These are phyloP conservation scores for Lophochroa leadbeateri DNA, from an alignment of 2,113 vertebrate species.

Conservation along the genomic window DNA sequence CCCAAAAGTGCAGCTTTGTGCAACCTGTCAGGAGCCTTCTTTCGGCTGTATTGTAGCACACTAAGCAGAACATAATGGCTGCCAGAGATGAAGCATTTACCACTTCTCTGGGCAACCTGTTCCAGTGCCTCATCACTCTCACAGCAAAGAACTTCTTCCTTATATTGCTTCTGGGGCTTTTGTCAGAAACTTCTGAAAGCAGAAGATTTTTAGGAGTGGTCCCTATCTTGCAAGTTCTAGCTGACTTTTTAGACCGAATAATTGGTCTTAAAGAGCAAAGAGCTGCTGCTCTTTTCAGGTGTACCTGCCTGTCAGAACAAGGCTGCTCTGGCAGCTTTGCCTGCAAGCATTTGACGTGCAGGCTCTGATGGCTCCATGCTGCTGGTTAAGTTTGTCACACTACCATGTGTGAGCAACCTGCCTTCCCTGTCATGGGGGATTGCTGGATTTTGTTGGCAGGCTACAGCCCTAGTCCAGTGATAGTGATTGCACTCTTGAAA, in stretches of 20 bases:
- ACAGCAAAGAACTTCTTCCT: not conserved
- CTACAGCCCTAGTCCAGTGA: not conserved
- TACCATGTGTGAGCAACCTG: not conserved
- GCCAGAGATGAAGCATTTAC: not conserved
- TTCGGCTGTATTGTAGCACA: too few species aligned
- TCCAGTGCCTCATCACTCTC: not conserved
- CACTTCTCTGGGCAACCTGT: not conserved
- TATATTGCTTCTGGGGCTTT: not conserved
- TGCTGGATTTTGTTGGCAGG: not conserved
- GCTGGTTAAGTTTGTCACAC: not conserved
- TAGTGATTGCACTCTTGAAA: not conserved
- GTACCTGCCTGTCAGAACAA: not conserved
- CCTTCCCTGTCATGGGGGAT: not conserved
- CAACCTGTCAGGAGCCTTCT: too few species aligned
- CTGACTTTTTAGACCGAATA: not conserved
- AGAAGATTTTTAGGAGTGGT: rapidly evolving
- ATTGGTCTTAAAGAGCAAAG: not conserved
- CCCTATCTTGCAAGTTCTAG: not conserved
- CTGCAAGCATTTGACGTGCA: not conserved
- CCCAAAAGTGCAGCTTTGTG: too few species aligned
- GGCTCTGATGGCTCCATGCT: not conserved
- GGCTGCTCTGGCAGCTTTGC: not conserved
- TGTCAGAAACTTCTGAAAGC: not conserved
- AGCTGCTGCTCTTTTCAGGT: not conserved
- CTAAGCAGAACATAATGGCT: too few species aligned